Evolutionary conservation across 2,888 invertebrate species (phyloP), one percentile per base, ranked within the genome.

Genomic region (Octonoba sinensis): DNA sequence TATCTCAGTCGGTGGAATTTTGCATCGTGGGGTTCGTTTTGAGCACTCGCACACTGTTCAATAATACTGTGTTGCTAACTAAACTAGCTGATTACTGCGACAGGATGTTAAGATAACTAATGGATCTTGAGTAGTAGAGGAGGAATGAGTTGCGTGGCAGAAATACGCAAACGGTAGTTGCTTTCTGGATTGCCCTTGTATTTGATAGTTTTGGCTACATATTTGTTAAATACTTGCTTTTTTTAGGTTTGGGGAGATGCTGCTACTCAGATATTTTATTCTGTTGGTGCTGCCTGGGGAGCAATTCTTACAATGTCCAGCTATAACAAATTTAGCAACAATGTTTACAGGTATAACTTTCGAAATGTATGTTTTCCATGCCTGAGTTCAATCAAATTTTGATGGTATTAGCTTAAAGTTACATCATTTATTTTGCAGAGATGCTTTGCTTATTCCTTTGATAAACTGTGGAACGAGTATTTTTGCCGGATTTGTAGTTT

Each of bases 251-350:
- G 99, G 99, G 96, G 99, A 83, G 98, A 99, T 87, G 99, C 99
- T 0, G 97, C 97, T 0, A 99, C 99, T 0, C 84, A 84, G 22
- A 84, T 84, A 65, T 84, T 83, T 71, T 83, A 84, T 36, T 91
- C 91, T 90, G 89, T 90, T 8, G 90, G 90, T 83, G 91, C 91
- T 2, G 89, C 89, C 3, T 90, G 91, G 47, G 99, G 99, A 1
- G 97, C 99, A 0, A 90, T 99, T 65, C 96, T 99, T 0, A 99
- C 99, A 3, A 91, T 99, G 18, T 98, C 99, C 83, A 97, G 97
- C 88, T 99, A 99, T 90, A 99, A 99, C 89, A 96, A 96, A 90
- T 98, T 96, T 88, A 95, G 95, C 84, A 99, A 99, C 88, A 98
- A 99, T 88, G 97, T 98, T 51, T 99, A 98, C 90, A 97, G 96